These are phyloP conservation scores for Daktulosphaira vitifoliae DNA, from an alignment of 1,140 invertebrate genomes.

Conservation along the genomic window DNA sequence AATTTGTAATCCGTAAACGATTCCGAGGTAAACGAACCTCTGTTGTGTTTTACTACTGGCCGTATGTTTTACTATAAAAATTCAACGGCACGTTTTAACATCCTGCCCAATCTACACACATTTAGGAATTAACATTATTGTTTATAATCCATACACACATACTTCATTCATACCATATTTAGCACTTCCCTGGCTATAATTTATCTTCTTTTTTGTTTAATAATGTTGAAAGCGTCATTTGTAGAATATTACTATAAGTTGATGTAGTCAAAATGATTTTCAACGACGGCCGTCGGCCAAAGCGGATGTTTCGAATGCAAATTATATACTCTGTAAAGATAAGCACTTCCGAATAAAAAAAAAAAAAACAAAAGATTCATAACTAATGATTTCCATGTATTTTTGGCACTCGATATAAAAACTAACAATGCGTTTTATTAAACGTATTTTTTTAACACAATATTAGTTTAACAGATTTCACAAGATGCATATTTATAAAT, in stretches of 20 bases:
- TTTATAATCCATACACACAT: constrained; percentile 10
- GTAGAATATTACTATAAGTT: too few species aligned
- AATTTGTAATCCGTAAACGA: constrained; percentile 25
- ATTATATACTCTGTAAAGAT: too few species aligned
- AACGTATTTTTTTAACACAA: too few species aligned
- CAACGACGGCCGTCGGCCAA: not conserved
- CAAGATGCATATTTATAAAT: not conserved
- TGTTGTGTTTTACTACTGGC: too few species aligned
- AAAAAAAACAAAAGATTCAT: too few species aligned
- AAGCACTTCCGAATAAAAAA: too few species aligned
- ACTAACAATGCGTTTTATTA: too few species aligned
- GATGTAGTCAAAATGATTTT: too few species aligned
- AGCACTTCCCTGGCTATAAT: constrained; percentile 19
- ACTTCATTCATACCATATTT: constrained; percentile 19
- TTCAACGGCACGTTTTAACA: constrained; percentile 28
- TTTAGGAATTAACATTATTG: constrained; percentile 17
- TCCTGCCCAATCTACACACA: not conserved
- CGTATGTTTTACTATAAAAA: constrained; percentile 25
- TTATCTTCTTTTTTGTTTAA: too few species aligned
- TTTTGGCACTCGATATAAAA: constrained; percentile 25
- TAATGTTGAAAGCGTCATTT: too few species aligned
- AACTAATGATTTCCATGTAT: constrained; percentile 21
- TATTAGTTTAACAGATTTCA: constrained; percentile 3
- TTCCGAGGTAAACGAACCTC: constrained; percentile 8
- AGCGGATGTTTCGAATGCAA: not conserved